Evolutionary conservation across 2,888 invertebrate genomes (phyloP).

Genomic region (Nasonovia ribisnigri): DNA sequence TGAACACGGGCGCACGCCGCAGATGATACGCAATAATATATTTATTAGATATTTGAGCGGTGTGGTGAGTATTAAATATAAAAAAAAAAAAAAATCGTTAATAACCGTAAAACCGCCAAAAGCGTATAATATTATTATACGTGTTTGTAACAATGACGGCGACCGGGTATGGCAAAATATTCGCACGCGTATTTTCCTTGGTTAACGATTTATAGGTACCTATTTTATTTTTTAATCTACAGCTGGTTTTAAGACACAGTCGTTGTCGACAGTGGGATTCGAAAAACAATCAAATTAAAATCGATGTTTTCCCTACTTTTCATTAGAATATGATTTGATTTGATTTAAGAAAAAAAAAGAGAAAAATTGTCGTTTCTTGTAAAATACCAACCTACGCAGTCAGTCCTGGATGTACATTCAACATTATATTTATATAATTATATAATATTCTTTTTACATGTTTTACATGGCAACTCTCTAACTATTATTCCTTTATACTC

Average conservation of each 20-base stretch:
- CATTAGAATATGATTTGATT: neutral
- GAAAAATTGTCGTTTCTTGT: neutral
- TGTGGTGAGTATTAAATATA: neutral
- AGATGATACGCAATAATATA: slow-evolving; percentile 18
- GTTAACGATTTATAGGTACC: neutral
- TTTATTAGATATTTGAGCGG: neutral
- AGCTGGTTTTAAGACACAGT: neutral
- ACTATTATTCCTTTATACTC: neutral
- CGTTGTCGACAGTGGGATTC: neutral
- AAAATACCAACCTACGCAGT: neutral
- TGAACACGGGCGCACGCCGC: neutral
- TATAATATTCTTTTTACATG: neutral
- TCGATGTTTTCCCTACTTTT: neutral
- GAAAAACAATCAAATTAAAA: neutral
- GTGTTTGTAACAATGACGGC: neutral
- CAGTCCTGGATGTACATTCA: neutral
- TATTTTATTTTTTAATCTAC: neutral
- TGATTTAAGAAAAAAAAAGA: neutral
- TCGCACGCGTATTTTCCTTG: neutral
- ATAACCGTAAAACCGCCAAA: slow-evolving; percentile 16
- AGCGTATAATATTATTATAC: too few relatives aligned
- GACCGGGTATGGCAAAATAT: neutral
- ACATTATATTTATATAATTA: neutral
- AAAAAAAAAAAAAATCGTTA: slow-evolving; percentile 23
- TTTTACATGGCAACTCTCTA: neutral